phyloP scores from a whole-genome alignment of 64 coral and sea anemone species.

The Acropora tenuis region DNA sequence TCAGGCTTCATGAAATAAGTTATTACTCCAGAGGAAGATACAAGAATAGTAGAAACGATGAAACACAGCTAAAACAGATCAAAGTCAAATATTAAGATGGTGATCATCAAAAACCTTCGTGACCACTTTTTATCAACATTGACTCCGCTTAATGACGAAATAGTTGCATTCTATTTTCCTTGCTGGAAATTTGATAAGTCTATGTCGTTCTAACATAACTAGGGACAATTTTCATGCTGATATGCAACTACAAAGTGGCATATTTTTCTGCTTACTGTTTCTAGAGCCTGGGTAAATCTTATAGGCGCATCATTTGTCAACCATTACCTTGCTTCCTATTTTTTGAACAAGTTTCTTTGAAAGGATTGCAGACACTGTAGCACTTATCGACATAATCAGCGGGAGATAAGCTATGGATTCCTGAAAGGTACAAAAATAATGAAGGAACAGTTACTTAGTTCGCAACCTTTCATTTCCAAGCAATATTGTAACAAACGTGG shows the following conservation, averaged over 20 bases:
- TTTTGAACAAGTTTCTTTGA: slow-evolving; percentile 14
- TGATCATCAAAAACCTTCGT: neutral
- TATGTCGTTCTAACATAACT: no score
- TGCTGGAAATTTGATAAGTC: no score
- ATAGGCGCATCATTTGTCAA: no score
- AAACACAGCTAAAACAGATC: neutral
- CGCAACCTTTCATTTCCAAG: no score
- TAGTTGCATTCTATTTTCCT: no score
- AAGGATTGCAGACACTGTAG: neutral
- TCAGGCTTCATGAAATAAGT: slow-evolving; percentile 3
- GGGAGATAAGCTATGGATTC: slow-evolving; percentile 16
- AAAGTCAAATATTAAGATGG: neutral
- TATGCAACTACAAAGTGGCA: no score
- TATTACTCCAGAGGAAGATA: neutral
- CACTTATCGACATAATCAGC: slow-evolving; percentile 16
- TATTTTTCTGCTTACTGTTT: no score
- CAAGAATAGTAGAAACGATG: neutral
- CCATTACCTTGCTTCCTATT: slow-evolving; percentile 10
- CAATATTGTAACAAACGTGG: no score
- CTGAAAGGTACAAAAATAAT: neutral
- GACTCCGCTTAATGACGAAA: no score
- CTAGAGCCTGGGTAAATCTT: no score
- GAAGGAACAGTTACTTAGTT: neutral
- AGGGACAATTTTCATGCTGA: no score
- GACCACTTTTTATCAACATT: neutral